phyloP scores from a whole-genome alignment of 2,797 vertebrate species.

The Leuciscus waleckii region DNA sequence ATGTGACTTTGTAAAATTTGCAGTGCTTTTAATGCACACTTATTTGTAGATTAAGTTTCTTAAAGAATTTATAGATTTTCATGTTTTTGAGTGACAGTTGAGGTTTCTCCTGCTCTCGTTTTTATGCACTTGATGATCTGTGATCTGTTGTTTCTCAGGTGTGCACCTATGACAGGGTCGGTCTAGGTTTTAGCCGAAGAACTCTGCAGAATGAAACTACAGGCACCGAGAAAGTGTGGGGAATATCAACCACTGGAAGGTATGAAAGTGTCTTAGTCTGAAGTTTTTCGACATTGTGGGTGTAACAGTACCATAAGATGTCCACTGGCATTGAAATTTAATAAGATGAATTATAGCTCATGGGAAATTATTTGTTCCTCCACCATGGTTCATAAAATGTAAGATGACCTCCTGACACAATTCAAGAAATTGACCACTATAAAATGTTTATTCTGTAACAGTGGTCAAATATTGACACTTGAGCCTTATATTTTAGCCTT shows the following conservation, averaged over 20 bases:
- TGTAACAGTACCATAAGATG: background rate
- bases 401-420: background rate
- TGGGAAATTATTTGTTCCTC: background rate
- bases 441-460: background rate
- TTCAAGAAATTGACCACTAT: background rate
- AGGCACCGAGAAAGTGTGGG: slow-evolving; percentile 81
- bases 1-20: background rate
- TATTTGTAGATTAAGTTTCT: background rate
- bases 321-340: background rate
- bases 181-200: slow-evolving; percentile 82
- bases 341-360: background rate
- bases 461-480: background rate
- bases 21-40: background rate
- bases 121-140: background rate
- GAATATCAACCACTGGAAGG: slow-evolving; percentile 81
- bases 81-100: background rate
- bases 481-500: background rate
- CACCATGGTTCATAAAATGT: background rate
- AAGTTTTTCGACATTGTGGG: background rate
- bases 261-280: slow-evolving; percentile 27
- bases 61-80: background rate
- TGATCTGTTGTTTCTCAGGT: slow-evolving; percentile 69
- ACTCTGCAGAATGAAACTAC: slow-evolving; percentile 78
- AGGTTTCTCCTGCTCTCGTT: background rate
- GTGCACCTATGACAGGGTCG: slow-evolving; percentile 81